Base-by-base conservation (phyloP, 2,113 vertebrate species). In the Engraulis encrasicolus region DNA sequence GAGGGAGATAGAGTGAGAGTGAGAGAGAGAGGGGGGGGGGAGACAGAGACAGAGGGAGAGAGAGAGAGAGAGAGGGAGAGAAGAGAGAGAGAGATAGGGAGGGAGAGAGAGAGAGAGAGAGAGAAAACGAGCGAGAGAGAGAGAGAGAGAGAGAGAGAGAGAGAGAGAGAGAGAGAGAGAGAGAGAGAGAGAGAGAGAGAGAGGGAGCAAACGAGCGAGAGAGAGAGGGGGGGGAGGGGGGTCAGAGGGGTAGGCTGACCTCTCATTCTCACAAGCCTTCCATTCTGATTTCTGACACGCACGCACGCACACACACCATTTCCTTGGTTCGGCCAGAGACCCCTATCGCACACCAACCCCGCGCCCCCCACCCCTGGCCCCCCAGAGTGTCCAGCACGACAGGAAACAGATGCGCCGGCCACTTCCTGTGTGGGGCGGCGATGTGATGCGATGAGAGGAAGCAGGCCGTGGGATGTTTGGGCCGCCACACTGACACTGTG, bases 361-460 rank as follows among this genome's bases (percentile, higher is more conserved):
- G n/a, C n/a, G n/a, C n/a, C n/a, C n/a, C n/a, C n/a, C n/a, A n/a
- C n/a, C n/a, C n/a, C n/a, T n/a, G n/a, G n/a, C n/a, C n/a, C n/a
- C 9, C 36, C 89, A 66, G 87, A 81, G 86, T 80, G 66, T 38
- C n/a, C 54, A 80, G 85, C 81, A 34, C 52, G 85, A 91, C 88
- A 93, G 94, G 93, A 94, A 93, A 93, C 92, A 91, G 84, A 91
- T 91, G 91, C 87, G 86, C 79, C 84, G 90, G 91, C 89, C 87
- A 93, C 93, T 94, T 94, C 94, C 94, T 93, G 90, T 92, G 90
- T 93, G 90, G 91, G 85, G 19, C 58, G n/a, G n/a, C n/a, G n/a
- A n/a, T n/a, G n/a, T n/a, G n/a, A n/a, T 27, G 15, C 79, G 74
- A 66, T 1, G 40, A 78, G 18, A 78, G 40, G 40, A 45, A 45